A percentile compares a stretch with the other conserved stretches of the same genome.
Conservation (phyloP, 2,113 vertebrate genomes). For the Tricholaema leucomelas region DNA sequence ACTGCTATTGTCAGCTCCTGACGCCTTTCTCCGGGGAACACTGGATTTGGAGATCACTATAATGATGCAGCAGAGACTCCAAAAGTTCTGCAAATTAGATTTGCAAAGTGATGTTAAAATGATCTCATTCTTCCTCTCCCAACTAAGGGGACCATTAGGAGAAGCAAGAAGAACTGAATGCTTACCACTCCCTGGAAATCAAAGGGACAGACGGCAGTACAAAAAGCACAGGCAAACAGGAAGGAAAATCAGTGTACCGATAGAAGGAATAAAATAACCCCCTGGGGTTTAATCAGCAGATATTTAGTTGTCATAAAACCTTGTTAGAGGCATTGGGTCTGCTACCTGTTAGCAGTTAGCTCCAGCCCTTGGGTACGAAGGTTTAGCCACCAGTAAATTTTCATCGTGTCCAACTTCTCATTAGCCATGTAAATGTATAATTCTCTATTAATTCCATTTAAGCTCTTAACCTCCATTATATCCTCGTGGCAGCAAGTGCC, state of each 20-base stretch:
- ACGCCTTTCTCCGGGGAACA: background rate
- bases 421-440: conserved; percentile 29
- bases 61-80: background rate
- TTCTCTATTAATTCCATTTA: conserved; percentile 46
- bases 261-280: conserved; percentile 24
- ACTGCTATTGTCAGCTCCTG: background rate
- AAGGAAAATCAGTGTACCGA: background rate
- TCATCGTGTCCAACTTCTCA: background rate
- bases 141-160: conserved; percentile 2
- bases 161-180: background rate
- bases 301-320: conserved; percentile 13
- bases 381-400: conserved; percentile 10
- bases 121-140: background rate
- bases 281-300: background rate
- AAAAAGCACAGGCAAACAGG: background rate
- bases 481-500: background rate
- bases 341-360: conserved; percentile 9
- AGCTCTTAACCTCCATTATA: conserved; percentile 42
- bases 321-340: background rate
- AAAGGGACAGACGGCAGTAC: background rate
- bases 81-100: conserved; percentile 38
- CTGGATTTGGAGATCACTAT: background rate
- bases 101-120: conserved; percentile 13
- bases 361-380: background rate
- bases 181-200: background rate